Base-by-base conservation (phyloP, 2,797 vertebrate genomes). In the Karalla daura region DNA sequence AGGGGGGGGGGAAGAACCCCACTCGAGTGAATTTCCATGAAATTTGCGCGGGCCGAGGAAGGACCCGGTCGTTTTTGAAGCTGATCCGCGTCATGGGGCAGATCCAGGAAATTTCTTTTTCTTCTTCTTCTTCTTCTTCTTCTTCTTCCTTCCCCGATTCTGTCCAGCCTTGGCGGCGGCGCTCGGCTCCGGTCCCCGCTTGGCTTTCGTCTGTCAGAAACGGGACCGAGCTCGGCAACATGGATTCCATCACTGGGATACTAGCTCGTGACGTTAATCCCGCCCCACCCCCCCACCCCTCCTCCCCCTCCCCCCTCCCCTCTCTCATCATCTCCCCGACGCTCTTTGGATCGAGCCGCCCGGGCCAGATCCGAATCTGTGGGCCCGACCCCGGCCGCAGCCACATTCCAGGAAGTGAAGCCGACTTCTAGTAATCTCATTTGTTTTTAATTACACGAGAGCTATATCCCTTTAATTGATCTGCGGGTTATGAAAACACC, bases 361-460 rank as follows among this genome's bases (percentile, higher is more conserved):
- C 55, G 14, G 44, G n/a, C n/a, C 28, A 18, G 50, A 13, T 61
- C 68, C 20, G 2, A n/a, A 27, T 41, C 46, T 55, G n/a, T 55
- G 3, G 52, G 36, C 28, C 53, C 23, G 74, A 65, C 46, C 68
- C 54, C 5, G 1, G 63, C 51, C 41, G 56, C 46, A 35, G 21
- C 43, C 69, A 47, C 72, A 74, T 81, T 82, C 81, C 73, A 74
- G 76, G 63, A 88, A 79, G 60, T 49, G 51, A 80, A 69, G n/a
- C 46, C 37, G 21, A 39, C 55, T 76, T 63, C 63, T 39, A 55
- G 25, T 83, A 71, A 63, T 78, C 66, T 74, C 46, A 66, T 86
- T 90, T 87, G 80, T 78, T 88, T 89, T 84, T 80, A 83, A 85
- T 84, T 76, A 84, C 33, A 53, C 12, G 20, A 66, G 62, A 61